Evolutionary conservation across 2,888 invertebrate species (phyloP).

Genomic region (Ptilodon capucinus): DNA sequence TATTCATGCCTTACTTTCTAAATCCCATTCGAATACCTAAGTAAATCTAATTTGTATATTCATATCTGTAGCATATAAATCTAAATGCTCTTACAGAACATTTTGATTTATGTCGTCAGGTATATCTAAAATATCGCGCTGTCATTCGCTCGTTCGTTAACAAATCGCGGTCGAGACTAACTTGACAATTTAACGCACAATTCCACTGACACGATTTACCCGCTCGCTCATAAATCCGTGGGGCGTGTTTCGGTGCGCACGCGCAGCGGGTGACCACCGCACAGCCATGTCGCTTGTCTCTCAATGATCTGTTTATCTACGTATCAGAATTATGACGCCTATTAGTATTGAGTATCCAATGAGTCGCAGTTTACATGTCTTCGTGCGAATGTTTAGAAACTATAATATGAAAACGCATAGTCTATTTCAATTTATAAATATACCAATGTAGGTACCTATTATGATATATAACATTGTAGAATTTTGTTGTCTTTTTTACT

Average conservation of each 20-base stretch:
- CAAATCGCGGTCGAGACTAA: background rate
- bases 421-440: too few species aligned
- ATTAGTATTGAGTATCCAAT: background rate
- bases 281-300: conserved; percentile 22
- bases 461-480: too few species aligned
- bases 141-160: background rate
- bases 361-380: background rate
- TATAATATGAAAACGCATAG: background rate
- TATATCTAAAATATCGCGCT: background rate
- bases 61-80: background rate
- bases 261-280: conserved; percentile 30
- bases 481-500: too few species aligned
- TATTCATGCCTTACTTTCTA: too few species aligned
- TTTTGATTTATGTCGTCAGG: background rate
- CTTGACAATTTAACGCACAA: background rate
- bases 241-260: conserved; percentile 5
- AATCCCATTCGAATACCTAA: background rate
- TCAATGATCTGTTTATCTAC: conserved; percentile 27
- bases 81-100: background rate
- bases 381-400: background rate
- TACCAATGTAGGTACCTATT: too few species aligned
- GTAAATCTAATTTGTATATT: background rate
- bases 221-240: conserved; percentile 13
- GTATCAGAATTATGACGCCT: conserved; percentile 5
- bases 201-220: background rate